These are phyloP conservation scores for Muscicapa striata DNA, from an alignment of 2,797 vertebrate species.

Conservation along the genomic window DNA sequence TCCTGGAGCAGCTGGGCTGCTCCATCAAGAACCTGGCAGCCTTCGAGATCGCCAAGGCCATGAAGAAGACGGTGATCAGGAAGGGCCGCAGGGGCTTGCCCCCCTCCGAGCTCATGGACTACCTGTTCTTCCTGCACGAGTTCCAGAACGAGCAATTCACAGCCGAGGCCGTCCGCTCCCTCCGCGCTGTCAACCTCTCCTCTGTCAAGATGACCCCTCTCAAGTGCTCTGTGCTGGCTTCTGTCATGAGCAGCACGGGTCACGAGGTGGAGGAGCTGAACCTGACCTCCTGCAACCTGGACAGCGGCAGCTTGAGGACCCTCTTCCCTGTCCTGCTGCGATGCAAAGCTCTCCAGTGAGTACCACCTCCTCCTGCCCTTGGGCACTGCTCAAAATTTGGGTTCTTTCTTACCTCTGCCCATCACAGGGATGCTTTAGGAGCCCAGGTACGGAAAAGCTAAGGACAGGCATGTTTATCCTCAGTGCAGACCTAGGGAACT, in stretches of 20 bases:
- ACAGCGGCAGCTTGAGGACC: conserved; percentile 77
- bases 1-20: conserved; percentile 92
- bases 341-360: conserved; percentile 89
- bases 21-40: conserved; percentile 90
- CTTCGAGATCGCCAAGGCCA: conserved; percentile 86
- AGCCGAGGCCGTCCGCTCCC: conserved; percentile 85
- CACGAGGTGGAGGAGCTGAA: conserved; percentile 87
- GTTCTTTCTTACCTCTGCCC: not conserved
- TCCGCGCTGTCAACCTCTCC: conserved; percentile 82
- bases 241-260: conserved; percentile 83
- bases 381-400: not conserved
- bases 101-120: conserved; percentile 91
- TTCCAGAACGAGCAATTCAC: conserved; percentile 94
- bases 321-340: conserved; percentile 86
- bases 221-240: conserved; percentile 89
- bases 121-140: conserved; percentile 93
- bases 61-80: conserved; percentile 87
- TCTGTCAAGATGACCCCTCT: conserved; percentile 90
- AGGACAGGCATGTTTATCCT: not conserved
- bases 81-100: conserved; percentile 84
- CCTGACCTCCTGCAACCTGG: conserved; percentile 90
- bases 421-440: not conserved
- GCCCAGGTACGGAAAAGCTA: not conserved
- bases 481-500: not conserved
- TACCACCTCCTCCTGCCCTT: not conserved